Conservation (phyloP, 2,797 vertebrate genomes). For the Enteromius radiatus region DNA sequence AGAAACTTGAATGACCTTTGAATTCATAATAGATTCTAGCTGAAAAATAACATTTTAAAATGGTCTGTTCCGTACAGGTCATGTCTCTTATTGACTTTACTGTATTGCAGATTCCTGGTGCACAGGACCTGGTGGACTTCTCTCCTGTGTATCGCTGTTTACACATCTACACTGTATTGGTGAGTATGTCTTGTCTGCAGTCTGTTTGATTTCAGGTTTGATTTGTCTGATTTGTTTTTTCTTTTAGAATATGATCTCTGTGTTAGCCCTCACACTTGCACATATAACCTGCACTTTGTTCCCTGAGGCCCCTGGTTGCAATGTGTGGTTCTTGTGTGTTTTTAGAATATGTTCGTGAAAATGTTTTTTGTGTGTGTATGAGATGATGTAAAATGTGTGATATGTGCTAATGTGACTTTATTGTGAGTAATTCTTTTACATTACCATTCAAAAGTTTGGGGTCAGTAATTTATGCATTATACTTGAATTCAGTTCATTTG, state of each 20-base stretch:
- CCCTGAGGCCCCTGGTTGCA: background rate
- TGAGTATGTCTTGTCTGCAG: slow-evolving; percentile 72
- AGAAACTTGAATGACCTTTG: background rate
- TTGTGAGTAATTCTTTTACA: background rate
- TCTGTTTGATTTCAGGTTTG: background rate
- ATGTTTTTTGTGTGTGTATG: background rate
- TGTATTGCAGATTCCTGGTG: slow-evolving; percentile 84
- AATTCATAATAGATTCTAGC: background rate
- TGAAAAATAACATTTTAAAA: background rate
- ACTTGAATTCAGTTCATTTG: background rate
- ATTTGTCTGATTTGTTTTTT: background rate
- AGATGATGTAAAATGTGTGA: background rate
- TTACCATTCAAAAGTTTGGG: background rate
- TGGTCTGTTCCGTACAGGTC: background rate
- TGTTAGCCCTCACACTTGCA: background rate
- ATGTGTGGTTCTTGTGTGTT: background rate
- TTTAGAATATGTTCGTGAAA: background rate
- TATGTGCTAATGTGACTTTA: background rate
- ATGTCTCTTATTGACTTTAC: slow-evolving; percentile 1
- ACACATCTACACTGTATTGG: slow-evolving; percentile 95
- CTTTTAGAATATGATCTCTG: background rate
- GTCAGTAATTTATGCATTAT: background rate
- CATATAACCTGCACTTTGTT: background rate
- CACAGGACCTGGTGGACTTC: slow-evolving; percentile 95
- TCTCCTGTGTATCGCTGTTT: slow-evolving; percentile 95